Conservation (phyloP, 2,888 invertebrate genomes). For the Ganaspis brasiliensis region DNA sequence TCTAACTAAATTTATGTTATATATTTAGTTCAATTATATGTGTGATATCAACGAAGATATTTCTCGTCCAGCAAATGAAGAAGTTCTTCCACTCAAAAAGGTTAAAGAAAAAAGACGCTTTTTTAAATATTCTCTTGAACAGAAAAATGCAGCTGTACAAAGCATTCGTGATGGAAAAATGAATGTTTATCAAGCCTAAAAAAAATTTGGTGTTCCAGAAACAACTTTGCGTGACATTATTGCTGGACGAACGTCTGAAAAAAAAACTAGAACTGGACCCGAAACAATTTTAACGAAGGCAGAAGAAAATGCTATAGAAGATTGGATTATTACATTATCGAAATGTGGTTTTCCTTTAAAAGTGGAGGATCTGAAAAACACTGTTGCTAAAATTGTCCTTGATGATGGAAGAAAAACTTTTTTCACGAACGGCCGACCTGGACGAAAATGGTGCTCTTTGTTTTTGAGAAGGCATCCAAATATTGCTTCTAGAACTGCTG, state of each 20-base stretch:
- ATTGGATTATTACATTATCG: conserved; percentile 6
- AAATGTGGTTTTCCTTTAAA: background rate
- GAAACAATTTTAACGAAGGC: background rate
- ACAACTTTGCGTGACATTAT: conserved; percentile 25
- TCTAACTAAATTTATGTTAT: too few relatives aligned
- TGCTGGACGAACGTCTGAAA: conserved; percentile 7
- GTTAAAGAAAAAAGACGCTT: background rate
- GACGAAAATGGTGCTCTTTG: conserved; percentile 63
- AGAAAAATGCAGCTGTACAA: background rate
- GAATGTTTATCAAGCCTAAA: background rate
- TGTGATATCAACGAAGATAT: too few relatives aligned
- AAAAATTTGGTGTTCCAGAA: conserved; percentile 6
- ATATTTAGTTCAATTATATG: too few relatives aligned
- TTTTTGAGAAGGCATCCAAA: conserved; percentile 60
- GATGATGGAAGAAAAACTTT: background rate
- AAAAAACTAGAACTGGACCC: conserved; percentile 9
- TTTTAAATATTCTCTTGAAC: background rate
- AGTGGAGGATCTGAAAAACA: background rate
- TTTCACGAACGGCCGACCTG: conserved; percentile 64
- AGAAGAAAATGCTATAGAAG: conserved; percentile 5
- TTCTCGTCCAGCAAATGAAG: too few relatives aligned
- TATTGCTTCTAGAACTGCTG: conserved; percentile 60
- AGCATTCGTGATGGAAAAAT: background rate
- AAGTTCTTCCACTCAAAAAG: background rate
- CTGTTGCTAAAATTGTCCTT: background rate